Conservation (phyloP, 2,797 vertebrate genomes). For the Crenuchus spilurus region DNA sequence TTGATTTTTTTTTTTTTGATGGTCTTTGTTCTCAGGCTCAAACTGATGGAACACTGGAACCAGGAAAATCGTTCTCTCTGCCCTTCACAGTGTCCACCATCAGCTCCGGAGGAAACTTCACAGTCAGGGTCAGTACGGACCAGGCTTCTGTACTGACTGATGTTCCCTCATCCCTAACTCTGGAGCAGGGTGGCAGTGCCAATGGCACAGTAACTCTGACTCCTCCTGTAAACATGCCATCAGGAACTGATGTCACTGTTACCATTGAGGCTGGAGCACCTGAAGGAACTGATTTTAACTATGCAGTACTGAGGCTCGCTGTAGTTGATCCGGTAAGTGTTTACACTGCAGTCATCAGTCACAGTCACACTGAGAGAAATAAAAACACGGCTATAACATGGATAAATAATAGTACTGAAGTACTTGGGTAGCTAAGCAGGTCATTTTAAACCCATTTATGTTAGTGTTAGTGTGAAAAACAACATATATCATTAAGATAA, state of each 20-base stretch:
- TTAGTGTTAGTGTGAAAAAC: too few species aligned
- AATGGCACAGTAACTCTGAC: constrained; percentile 55
- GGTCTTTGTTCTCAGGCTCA: constrained; percentile 48
- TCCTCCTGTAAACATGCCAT: constrained; percentile 51
- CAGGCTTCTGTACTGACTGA: constrained; percentile 29
- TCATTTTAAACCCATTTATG: too few species aligned
- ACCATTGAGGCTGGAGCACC: constrained; percentile 67
- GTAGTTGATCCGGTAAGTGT: constrained; percentile 62
- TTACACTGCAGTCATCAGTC: too few species aligned
- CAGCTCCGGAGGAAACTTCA: constrained; percentile 44
- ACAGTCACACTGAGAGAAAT: too few species aligned
- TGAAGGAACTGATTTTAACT: constrained; percentile 65
- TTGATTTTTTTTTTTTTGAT: too few species aligned
- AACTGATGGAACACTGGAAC: constrained; percentile 59
- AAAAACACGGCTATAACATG: too few species aligned
- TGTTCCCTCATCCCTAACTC: constrained; percentile 35
- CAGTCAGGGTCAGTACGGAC: constrained; percentile 64
- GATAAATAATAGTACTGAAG: too few species aligned
- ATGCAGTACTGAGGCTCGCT: constrained; percentile 62
- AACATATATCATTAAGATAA: too few species aligned
- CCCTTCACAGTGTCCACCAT: constrained; percentile 60
- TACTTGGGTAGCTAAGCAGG: too few species aligned
- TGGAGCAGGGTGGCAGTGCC: constrained; percentile 45
- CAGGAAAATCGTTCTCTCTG: constrained; percentile 61
- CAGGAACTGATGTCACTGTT: constrained; percentile 70